Evolutionary conservation across 1,140 invertebrate species (phyloP), one percentile per base, ranked within the genome.

Genomic region (Gonatopus flavifemur): DNA sequence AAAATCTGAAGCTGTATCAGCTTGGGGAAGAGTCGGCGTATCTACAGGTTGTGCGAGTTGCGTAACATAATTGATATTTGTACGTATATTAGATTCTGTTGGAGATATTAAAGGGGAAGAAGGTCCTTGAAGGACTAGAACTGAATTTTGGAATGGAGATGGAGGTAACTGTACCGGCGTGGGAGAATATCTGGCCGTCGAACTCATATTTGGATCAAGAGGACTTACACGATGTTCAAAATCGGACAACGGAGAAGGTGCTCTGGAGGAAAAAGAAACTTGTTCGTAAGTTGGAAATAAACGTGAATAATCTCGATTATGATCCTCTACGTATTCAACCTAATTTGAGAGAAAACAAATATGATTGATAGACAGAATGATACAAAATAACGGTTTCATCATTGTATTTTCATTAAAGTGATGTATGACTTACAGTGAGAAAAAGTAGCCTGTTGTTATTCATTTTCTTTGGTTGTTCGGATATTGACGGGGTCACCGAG

Each of bases 201-300:
- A 82, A 58, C 81, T 80, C 81, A 84, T 82, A 55, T 83, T 83
- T 2, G 82, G 81, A 60, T 84, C 82, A 49, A 83, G 66, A 4
- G 81, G 80, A 57, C 80, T 82, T 5, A 83, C 82, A 28, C 78
- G 74, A 46, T 82, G 77, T 30, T 81, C 78, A 53, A 81, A 81
- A 28, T 83, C 80, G 0, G 75, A 76, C 18, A 75, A 68, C n/a
- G 74, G 74, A 32, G 80, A 77, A 2, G 76, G 62, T 4, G 76
- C 60, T 43, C 75, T 63, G 0, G 77, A 70, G 1, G 73, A 76
- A 57, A 79, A 78, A 6, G 72, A 69, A 42, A 76, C 70, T 38
- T 76, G 74, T 13, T 78, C 74, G 18, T 73, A 78, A 0, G 70
- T 65, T 18, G 74, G 67, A 51, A 75, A 77, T 49, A 79, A 69